Evolutionary conservation across 2,888 invertebrate genomes (phyloP), one percentile per base, ranked within the genome.

Genomic region (Hymenopus coronatus): DNA sequence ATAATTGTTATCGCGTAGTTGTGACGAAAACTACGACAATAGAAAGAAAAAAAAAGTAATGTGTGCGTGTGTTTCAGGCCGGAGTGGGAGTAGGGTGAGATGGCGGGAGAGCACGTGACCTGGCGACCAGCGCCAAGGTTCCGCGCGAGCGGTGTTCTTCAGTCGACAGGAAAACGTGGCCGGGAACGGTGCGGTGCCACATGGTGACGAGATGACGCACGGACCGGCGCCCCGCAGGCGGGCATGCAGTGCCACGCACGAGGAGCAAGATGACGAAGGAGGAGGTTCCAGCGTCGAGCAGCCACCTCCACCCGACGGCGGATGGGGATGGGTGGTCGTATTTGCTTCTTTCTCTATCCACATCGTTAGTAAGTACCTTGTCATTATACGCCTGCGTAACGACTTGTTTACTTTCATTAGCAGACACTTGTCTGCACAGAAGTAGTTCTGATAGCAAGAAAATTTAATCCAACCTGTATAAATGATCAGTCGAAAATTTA

Each of bases 321-420:
- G 98, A 20, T 98, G 98, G 98, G 98, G 98, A 0, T 98, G 98
- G 98, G 95, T 97, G 93, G 97, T 98, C 88, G 98, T 98, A 89
- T 97, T 98, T 92, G 98, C 97, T 33, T 98, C 98, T 12, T 99
- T 99, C 94, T 97, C 99, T 96, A 98, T 99, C 92, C 99, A 99
- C 94, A 96, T 98, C 91, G 95, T 98, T 94, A 97, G 98, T 98
- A 93, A 97, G 97, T 97, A 93, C 85, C 88, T 82, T 46, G 4
- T n/a, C 8, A 82, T 85, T 87, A 27, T 83, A 0, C 27, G 25
- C 25, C 7, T 83, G 83, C 14, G 28, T 28, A 83, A 83, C 28
- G 8, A 28, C 20, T 70, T 70, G 83, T 83, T 28, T 28, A 83
- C 83, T 28, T n/a, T n/a, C 83, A 83, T n/a, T 25, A 28, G 28